These are phyloP conservation scores for Limosa lapponica DNA, from an alignment of 2,797 vertebrate genomes.

Conservation along the genomic window DNA sequence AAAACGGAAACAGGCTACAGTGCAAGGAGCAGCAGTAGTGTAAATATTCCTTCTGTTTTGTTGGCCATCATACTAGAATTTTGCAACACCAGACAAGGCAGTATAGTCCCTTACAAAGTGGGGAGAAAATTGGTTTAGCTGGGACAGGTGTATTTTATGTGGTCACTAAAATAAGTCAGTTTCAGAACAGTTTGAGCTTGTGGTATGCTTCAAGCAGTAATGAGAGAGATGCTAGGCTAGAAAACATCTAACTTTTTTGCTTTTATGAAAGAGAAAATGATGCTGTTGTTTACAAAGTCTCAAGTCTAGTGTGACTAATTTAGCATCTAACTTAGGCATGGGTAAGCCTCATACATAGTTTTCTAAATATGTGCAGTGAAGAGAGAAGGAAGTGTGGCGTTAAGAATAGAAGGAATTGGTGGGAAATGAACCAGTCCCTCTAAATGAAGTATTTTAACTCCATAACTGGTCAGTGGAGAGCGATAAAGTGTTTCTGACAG, in stretches of 20 bases:
- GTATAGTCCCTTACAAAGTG: not conserved
- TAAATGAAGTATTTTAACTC: constrained; percentile 12
- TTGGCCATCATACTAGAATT: not conserved
- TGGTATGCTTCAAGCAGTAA: not conserved
- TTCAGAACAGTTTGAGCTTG: not conserved
- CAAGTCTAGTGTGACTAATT: constrained; percentile 13
- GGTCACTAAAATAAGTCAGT: not conserved
- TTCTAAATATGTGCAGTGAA: not conserved
- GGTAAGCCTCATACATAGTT: not conserved
- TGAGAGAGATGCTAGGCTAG: not conserved
- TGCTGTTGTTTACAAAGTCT: not conserved
- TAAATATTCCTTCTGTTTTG: not conserved
- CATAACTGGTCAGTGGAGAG: not conserved
- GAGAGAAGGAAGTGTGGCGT: not conserved
- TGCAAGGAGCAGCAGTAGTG: not conserved
- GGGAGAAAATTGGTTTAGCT: rapidly evolving
- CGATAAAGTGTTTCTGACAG: not conserved
- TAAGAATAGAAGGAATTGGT: not conserved
- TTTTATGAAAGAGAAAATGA: constrained; percentile 19
- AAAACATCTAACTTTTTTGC: not conserved
- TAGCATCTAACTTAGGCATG: not conserved
- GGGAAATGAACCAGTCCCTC: not conserved
- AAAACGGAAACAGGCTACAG: not conserved
- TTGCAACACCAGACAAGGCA: not conserved
- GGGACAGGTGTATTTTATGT: not conserved